A percentile compares a stretch with the other conserved stretches of the same genome.
Evolutionary conservation across 2,888 invertebrate genomes (phyloP).

Genomic region (Hypomecis punctinalis): DNA sequence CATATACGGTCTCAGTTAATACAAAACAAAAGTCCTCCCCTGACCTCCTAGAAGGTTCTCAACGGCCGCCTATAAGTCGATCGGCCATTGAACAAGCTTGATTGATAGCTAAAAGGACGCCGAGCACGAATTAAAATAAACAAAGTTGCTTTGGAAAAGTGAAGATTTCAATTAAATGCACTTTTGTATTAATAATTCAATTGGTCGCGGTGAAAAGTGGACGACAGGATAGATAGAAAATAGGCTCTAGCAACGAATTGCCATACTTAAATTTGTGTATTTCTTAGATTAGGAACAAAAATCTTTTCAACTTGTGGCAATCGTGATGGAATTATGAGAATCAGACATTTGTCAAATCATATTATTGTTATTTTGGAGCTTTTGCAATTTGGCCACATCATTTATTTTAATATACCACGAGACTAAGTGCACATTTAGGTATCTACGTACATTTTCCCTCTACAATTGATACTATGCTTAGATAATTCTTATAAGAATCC

Average conservation of each 20-base stretch:
- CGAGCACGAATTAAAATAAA: slow-evolving; percentile 70
- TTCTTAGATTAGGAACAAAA: no score
- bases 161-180: slow-evolving; percentile 63
- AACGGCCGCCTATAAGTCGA: slow-evolving; percentile 37
- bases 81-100: slow-evolving; percentile 64
- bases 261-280: neutral
- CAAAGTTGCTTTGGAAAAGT: slow-evolving; percentile 56
- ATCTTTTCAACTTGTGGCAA: no score
- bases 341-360: no score
- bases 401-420: no score
- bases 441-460: no score
- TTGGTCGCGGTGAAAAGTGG: slow-evolving; percentile 37
- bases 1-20: slow-evolving; percentile 13
- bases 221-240: neutral
- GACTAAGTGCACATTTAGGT: no score
- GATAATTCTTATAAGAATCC: no score
- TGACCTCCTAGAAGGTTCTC: slow-evolving; percentile 30
- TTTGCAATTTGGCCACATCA: no score
- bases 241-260: slow-evolving; percentile 2
- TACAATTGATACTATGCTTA: no score
- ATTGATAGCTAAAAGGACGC: slow-evolving; percentile 77
- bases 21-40: slow-evolving; percentile 12
- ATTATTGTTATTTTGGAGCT: no score
- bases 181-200: slow-evolving; percentile 46
- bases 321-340: no score